Evolutionary conservation across 1,140 invertebrate species (phyloP), one percentile per base, ranked within the genome.

Genomic region (Drosophila neocordata): DNA sequence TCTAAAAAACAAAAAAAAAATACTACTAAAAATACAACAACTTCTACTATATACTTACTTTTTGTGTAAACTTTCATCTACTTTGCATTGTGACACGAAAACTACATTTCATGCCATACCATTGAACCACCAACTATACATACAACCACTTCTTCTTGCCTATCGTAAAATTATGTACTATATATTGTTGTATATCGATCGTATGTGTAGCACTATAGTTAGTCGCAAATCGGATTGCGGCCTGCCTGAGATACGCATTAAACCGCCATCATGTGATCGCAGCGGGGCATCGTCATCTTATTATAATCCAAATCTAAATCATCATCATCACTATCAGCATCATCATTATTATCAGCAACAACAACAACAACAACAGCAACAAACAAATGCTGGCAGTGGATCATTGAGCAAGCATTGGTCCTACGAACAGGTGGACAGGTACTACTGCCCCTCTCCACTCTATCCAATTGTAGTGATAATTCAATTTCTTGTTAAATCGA

Each of bases 211-310:
- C 79, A 76, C 73, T 65, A 69, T 76, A 51, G 55, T 78, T 93
- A 94, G 94, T 92, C 94, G 94, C 92, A 95, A 95, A 93, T 93
- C 94, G 93, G 95, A 94, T 59, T 76, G 83, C 92, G 93, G 94
- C 81, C 93, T 95, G 69, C 95, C 95, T 59, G 95, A 95, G 92
- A 96, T 96, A 85, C 94, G 95, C 88, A 95, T 96, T 87, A 92
- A 95, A 93, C 95, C 95, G 84, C 95, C 95, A 73, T 96, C 95
- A 92, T 92, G 95, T 93, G 95, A 96, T 93, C 93, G 95, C 91
- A 94, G 95, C 82, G 93, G 41, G 15, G 8, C 8, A 20, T 48
- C 41, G 18, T 2, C 79, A 24, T 76, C 73, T 27, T 87, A 82
- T 62, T 76, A 66, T 63, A 83, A 85, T 68, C 56, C 68, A 13